These are phyloP conservation scores for Propithecus coquereli DNA, from an alignment of 2,113 vertebrate species.

Conservation along the genomic window DNA sequence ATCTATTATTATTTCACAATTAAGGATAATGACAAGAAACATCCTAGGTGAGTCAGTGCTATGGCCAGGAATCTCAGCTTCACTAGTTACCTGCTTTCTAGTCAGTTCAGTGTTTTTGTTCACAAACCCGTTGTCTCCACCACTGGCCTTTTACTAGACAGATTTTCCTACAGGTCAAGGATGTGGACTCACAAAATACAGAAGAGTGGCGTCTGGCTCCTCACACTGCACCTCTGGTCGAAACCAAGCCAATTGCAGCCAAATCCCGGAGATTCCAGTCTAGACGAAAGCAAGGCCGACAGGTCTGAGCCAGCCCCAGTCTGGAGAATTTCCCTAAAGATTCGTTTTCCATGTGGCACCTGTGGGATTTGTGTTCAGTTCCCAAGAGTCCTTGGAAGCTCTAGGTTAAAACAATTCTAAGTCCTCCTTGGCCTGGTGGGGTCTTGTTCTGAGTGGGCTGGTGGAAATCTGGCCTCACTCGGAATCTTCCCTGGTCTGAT, in stretches of 20 bases:
- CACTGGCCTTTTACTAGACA: not conserved
- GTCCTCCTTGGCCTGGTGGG: not conserved
- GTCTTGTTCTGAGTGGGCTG: not conserved
- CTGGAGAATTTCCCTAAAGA: constrained; percentile 54
- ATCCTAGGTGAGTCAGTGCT: constrained; percentile 43
- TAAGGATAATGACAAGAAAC: constrained; percentile 1
- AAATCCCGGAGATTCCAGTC: constrained; percentile 36
- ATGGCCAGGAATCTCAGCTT: not conserved
- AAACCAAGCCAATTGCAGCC: not conserved
- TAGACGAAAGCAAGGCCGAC: not conserved
- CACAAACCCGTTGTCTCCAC: not conserved
- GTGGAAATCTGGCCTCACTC: not conserved
- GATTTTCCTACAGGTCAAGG: not conserved
- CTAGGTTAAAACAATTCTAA: constrained; percentile 4
- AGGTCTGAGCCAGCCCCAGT: constrained; percentile 44
- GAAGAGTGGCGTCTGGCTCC: not conserved
- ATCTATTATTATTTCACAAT: constrained; percentile 60
- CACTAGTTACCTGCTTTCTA: not conserved
- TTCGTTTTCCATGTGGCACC: not conserved
- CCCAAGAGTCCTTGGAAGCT: constrained; percentile 23
- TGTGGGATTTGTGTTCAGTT: not conserved
- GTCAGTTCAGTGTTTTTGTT: not conserved
- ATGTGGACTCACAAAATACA: not conserved
- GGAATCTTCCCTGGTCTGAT: not conserved
- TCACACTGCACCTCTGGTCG: not conserved